phyloP scores from a whole-genome alignment of 2,113 vertebrate genomes.

The Parus major region DNA sequence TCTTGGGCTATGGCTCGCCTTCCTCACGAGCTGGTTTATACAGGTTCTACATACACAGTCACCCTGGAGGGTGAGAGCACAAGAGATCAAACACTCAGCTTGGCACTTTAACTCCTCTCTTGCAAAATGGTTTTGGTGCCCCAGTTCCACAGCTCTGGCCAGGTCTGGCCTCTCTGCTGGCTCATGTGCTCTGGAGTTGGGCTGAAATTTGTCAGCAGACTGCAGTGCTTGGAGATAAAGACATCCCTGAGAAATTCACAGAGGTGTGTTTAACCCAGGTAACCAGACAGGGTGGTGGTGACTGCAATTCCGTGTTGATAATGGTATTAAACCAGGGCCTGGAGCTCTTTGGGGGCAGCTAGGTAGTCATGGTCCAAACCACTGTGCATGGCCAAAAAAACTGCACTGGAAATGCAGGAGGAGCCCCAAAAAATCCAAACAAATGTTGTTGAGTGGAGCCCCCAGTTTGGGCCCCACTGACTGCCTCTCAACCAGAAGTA shows the following conservation, averaged over 20 bases:
- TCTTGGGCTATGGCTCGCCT: not conserved
- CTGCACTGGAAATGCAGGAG: not conserved
- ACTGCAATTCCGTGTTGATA: not conserved
- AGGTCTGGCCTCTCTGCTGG: not conserved
- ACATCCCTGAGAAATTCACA: accelerated
- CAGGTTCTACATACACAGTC: too few species aligned
- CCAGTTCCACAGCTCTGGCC: not conserved
- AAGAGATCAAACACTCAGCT: not conserved
- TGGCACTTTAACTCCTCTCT: too few species aligned
- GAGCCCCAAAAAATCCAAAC: not conserved
- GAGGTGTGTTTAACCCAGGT: not conserved
- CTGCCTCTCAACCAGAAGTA: not conserved
- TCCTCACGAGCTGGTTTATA: not conserved
- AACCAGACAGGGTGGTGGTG: too few species aligned
- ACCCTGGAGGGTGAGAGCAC: not conserved
- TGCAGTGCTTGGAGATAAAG: not conserved
- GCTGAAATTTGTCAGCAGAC: not conserved
- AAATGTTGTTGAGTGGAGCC: not conserved
- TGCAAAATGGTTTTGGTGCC: not conserved
- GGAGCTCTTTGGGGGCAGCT: not conserved
- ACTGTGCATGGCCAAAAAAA: not conserved
- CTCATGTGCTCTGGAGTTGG: not conserved
- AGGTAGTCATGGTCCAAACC: not conserved
- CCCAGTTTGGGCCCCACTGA: not conserved
- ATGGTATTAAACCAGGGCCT: not conserved